Evolutionary conservation across 2,113 vertebrate species (phyloP), one percentile per base, ranked within the genome.

Genomic region (Nyctibius bracteatus): DNA sequence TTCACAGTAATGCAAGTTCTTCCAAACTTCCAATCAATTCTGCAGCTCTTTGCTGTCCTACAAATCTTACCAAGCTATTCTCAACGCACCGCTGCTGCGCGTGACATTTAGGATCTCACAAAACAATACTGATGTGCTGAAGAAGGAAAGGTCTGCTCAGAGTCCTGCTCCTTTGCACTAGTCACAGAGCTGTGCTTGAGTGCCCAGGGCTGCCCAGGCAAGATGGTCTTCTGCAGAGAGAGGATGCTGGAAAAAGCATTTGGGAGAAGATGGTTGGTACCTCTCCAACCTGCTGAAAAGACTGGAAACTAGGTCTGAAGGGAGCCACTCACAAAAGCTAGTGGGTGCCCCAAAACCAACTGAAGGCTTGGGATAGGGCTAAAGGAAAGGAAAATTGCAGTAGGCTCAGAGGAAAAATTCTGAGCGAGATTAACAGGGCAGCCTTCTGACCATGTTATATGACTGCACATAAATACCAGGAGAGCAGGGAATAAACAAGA

Each of bases 121-220:
- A 73, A 41, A 43, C 5, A 8, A 6, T 6, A 37, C 0, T 9
- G 52, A 55, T 28, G 27, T 41, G 16, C 39, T 57, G 54, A 67
- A 27, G 33, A 43, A 81, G 17, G 30, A 46, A 4, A 75, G 31
- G 9, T 51, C 47, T 85, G 28, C 66, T 74, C 74, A 30, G 23
- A 20, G 28, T 54, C 28, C 68, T 74, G 35, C 78, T 81, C 31
- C 49, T 68, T 43, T 5, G 35, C 31, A 35, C 6, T 30, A 58
- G 39, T 28, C 3, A 1, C 33, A 75, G 47, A 28, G 28, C n/a
- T 10, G 2, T 55, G 19, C 31, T n/a, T 2, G 5, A 9, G 12
- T 25, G 31, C 31, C 37, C 2, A 1, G n/a, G 37, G 46, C 46
- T 77, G n/a, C 71, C 52, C 6, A 1, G 19, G n/a, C 2, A 1